Evolutionary conservation across 2,113 vertebrate species (phyloP).

Genomic region (Toxostoma redivivum): DNA sequence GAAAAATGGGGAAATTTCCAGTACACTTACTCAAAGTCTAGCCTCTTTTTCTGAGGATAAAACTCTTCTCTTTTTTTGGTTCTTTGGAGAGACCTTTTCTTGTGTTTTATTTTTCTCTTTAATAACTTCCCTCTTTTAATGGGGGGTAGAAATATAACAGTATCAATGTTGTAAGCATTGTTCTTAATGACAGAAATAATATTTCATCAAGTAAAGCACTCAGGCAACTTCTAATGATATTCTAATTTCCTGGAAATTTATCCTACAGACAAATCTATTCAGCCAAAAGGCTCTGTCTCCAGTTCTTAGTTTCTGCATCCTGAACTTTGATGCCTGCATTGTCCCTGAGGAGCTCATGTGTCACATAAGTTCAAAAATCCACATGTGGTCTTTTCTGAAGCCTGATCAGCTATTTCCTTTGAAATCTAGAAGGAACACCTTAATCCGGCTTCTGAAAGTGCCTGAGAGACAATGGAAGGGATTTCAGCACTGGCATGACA

Average conservation of each 20-base stretch:
- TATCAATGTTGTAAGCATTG: background rate
- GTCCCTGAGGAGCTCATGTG: background rate
- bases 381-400: conserved; percentile 45
- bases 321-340: conserved; percentile 39
- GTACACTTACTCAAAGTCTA: background rate
- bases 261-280: background rate
- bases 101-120: background rate
- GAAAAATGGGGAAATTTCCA: background rate
- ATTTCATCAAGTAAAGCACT: background rate
- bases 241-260: background rate
- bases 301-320: conserved; percentile 15
- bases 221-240: background rate
- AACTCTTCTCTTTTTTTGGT: background rate
- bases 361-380: background rate
- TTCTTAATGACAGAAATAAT: background rate
- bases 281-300: conserved; percentile 3
- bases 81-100: background rate
- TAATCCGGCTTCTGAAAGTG: background rate
- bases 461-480: background rate
- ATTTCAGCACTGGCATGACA: background rate
- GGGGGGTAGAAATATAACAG: background rate
- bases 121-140: background rate
- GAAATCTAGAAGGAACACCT: conserved; percentile 23
- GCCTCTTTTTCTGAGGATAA: background rate
- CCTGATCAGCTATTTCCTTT: conserved; percentile 27